Evolutionary conservation across 2,797 vertebrate species (phyloP), one percentile per base, ranked within the genome.

Genomic region (Alosa sapidissima): DNA sequence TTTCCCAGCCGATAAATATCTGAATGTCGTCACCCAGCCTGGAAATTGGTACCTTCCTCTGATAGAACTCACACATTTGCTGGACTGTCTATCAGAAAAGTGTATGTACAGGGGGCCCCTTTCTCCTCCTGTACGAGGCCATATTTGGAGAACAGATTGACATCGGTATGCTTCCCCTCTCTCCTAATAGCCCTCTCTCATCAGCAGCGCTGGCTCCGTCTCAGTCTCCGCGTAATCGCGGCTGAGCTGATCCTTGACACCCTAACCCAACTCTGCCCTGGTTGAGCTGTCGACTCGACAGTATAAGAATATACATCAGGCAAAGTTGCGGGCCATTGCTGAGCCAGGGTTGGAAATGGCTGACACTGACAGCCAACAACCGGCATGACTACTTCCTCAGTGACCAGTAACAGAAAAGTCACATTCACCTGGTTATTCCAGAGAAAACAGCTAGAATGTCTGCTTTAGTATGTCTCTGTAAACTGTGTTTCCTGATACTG

Each of bases 121-220:
- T 16, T 45, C 36, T 28, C 13, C 68, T 19, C 7, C 36, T 78
- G 6, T 8, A 8, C 16, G 5, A 19, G 41, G 72, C 72, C 72
- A 78, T 78, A 78, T 78, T 78, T 78, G 72, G 72, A 41, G 36
- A 78, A 47, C 19, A 78, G 36, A 47, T 16, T 55, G 36, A 78
- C 72, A 78, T 78, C 41, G 72, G 36, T 78, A 78, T 78, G 72
- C 45, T 47, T 7, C 1, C 72, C 16, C 36, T 19, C 68, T 45
- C 68, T 72, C 9, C 62, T n/a, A 3, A 1, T 72, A 14, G 13
- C 8, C 3, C 10, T n/a, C 28, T 14, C 33, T 36, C 24, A 41
- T 72, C 33, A 72, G 28, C 65, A n/a, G 5, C 6, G 72, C 41
- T 10, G 36, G 36, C 14, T 78, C 72, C 41, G 5, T 19, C 41